Evolutionary conservation across 2,888 invertebrate species (phyloP), one percentile per base, ranked within the genome.

Genomic region (Oscheius sp.): DNA sequence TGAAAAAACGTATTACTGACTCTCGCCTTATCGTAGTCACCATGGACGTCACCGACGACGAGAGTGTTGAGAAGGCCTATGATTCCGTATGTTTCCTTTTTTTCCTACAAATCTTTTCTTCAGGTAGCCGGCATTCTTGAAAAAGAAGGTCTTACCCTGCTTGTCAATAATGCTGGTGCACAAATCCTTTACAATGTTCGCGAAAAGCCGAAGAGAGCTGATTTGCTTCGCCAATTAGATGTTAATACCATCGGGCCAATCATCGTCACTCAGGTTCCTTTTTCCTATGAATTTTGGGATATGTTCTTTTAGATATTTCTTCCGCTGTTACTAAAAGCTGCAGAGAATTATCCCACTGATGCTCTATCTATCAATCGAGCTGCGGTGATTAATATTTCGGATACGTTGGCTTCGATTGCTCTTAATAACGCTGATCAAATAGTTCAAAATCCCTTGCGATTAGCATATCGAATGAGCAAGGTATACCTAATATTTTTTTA

Each of bases 201-300:
- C 1, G 38, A 54, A 51, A 69, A 69, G 54, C 63, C 67, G n/a
- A 90, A 92, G 32, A 63, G 76, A 2, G 9, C 57, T 3, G 33
- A 45, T 1, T 91, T 94, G 77, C 83, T 91, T 61, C 90, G 92
- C 12, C 90, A 91, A 67, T 90, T 91, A 74, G 89, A 90, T 8
- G 90, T 92, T 1, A 94, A 94, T 86, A 91, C 92, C 0, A 28
- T 71, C 26, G 49, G 61, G 17, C 64, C 70, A 3, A 65, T 72
- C 4, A 17, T 75, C 32, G 26, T 75, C 20, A 73, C 72, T 33
- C 75, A 75, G 41, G 65, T 65, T 54, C 17, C 24, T 6, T 20
- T 12, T 20, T 12, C 22, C 20, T 12, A 47, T 5, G 2, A 47
- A 17, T 5, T 22, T 6, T 41, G 2, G n/a, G 2, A 14, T 36